A percentile compares a stretch with the other conserved stretches of the same genome.
phyloP scores from a whole-genome alignment of 2,888 invertebrate species.

The Pristionchus japonicus region DNA sequence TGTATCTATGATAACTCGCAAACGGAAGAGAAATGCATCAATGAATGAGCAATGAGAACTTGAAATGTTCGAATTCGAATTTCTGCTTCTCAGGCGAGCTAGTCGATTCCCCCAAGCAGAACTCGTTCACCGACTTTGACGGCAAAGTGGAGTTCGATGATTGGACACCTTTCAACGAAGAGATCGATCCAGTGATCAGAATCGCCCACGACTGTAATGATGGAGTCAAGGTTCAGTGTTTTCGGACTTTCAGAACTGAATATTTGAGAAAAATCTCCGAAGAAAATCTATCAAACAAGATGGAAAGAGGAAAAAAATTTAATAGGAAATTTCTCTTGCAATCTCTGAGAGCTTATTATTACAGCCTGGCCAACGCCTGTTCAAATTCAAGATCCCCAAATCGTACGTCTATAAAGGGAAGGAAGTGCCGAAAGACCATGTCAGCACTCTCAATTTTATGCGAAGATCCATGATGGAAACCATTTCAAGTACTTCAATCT shows the following conservation, averaged over 20 bases:
- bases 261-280: no score
- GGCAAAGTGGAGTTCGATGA: constrained; percentile 42
- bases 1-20: no score
- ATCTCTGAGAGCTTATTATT: no score
- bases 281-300: no score
- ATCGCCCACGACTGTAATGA: constrained; percentile 47
- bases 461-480: background rate
- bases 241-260: no score
- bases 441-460: background rate
- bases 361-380: constrained; percentile 45
- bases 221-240: constrained; percentile 44
- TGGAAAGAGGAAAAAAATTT: no score
- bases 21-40: no score
- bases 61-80: no score
- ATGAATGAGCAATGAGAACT: no score
- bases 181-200: constrained; percentile 33
- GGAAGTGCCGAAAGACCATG: constrained; percentile 24
- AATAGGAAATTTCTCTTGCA: no score
- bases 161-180: constrained; percentile 22
- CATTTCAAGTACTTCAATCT: constrained; percentile 31
- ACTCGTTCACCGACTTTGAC: constrained; percentile 43
- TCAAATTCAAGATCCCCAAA: constrained; percentile 44
- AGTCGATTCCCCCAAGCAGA: constrained; percentile 35
- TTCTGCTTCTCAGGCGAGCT: constrained; percentile 45
- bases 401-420: constrained; percentile 28